Percentiles rank a stretch among this genome's conserved stretches.
phyloP scores from a whole-genome alignment of 2,113 vertebrate species.

The Otolemur garnettii region DNA sequence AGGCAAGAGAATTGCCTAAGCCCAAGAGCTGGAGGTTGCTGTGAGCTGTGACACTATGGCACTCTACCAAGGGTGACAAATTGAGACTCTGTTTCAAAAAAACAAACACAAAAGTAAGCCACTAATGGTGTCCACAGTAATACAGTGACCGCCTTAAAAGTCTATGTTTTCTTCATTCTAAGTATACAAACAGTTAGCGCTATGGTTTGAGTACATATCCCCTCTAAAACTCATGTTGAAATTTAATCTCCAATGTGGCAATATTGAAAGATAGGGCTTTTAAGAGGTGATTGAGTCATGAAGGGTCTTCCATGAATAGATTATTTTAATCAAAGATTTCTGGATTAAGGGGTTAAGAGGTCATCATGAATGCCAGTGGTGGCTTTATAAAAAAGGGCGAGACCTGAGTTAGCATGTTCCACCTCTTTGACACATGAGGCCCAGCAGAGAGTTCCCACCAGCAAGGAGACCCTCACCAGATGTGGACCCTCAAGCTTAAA shows the following conservation, averaged over 20 bases:
- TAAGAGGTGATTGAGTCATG: not conserved
- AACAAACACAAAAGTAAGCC: not conserved
- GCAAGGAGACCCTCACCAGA: not conserved
- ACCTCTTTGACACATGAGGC: not conserved
- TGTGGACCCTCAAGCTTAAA: not conserved
- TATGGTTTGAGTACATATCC: not conserved
- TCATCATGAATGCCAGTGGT: not conserved
- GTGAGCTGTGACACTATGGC: too few relatives aligned
- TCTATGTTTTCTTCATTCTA: not conserved
- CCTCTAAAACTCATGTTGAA: not conserved
- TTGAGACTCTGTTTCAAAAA: too few relatives aligned
- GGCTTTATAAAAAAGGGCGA: not conserved
- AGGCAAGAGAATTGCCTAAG: too few relatives aligned
- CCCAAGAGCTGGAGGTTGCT: too few relatives aligned
- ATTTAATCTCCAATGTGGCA: not conserved
- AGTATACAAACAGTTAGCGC: not conserved
- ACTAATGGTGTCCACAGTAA: not conserved
- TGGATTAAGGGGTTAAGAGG: not conserved
- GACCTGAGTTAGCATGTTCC: not conserved
- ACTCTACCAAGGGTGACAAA: too few relatives aligned
- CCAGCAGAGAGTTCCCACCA: not conserved
- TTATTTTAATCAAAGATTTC: not conserved
- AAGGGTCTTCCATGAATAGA: not conserved
- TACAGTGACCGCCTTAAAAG: not conserved
- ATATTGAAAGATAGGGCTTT: not conserved